Percentiles rank a stretch among this genome's conserved stretches.
These are phyloP conservation scores for Nasonovia ribisnigri DNA, from an alignment of 2,888 invertebrate species.

Conservation along the genomic window DNA sequence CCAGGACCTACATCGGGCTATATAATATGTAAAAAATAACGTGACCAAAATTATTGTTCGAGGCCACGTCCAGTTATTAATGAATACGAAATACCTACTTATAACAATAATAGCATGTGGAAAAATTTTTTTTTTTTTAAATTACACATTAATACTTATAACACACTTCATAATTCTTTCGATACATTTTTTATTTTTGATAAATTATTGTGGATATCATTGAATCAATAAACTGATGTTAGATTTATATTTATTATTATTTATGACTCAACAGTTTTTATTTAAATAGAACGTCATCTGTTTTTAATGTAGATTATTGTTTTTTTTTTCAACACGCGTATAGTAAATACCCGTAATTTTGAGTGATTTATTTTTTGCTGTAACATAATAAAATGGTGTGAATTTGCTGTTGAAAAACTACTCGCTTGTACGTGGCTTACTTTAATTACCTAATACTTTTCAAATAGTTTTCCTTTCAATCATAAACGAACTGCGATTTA, in stretches of 20 bases:
- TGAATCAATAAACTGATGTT: background rate
- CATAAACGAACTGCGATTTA: background rate
- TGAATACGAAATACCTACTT: background rate
- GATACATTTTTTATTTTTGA: background rate
- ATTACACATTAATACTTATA: background rate
- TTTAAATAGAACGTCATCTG: background rate
- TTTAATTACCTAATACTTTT: background rate
- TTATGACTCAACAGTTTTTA: slow-evolving; percentile 8
- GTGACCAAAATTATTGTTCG: background rate
- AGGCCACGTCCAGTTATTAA: background rate
- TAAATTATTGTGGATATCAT: background rate
- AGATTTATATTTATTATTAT: slow-evolving; percentile 9
- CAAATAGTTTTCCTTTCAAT: background rate
- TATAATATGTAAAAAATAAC: background rate
- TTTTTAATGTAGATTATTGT: background rate
- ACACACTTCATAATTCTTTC: background rate
- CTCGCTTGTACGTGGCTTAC: background rate
- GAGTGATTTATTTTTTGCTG: background rate
- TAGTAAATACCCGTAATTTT: background rate
- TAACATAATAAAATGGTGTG: background rate
- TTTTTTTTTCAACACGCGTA: background rate
- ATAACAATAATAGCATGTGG: background rate
- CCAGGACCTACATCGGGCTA: background rate
- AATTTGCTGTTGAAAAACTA: background rate
- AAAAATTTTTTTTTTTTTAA: background rate